These are phyloP conservation scores for Electrophaes corylata DNA, from an alignment of 2,888 invertebrate genomes.

Conservation along the genomic window DNA sequence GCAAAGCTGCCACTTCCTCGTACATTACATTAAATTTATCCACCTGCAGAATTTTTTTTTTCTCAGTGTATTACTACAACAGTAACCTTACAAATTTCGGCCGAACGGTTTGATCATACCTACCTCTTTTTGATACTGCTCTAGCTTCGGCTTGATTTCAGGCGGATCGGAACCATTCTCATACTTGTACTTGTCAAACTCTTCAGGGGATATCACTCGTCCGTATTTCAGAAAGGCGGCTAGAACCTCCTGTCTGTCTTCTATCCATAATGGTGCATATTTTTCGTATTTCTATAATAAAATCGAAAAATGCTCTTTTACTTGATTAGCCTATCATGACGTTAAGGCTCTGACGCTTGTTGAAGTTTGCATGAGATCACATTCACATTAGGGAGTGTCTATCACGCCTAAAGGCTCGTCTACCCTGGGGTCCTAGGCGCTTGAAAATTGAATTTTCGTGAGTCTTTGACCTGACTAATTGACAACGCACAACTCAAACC, in stretches of 20 bases:
- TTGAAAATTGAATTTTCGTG: no score
- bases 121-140: slow-evolving; percentile 90
- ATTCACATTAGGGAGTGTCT: no score
- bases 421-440: no score
- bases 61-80: no score
- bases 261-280: slow-evolving; percentile 92
- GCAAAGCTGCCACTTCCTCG: slow-evolving; percentile 88
- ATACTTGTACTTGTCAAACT: slow-evolving; percentile 84
- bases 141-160: slow-evolving; percentile 81
- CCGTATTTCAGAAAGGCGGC: slow-evolving; percentile 91
- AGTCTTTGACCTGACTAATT: no score
- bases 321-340: no score
- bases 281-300: slow-evolving; percentile 82
- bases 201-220: slow-evolving; percentile 88
- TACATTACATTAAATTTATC: slow-evolving; percentile 92
- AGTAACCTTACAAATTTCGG: no score
- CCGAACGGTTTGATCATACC: not conserved
- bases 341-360: no score
- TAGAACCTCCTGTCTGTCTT: slow-evolving; percentile 90
- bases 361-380: no score
- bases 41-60: slow-evolving; percentile 80
- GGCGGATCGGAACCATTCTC: slow-evolving; percentile 84
- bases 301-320: not conserved
- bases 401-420: no score
- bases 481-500: no score